phyloP scores from a whole-genome alignment of 23 tunicate species.

The Botrylloides violaceus region DNA sequence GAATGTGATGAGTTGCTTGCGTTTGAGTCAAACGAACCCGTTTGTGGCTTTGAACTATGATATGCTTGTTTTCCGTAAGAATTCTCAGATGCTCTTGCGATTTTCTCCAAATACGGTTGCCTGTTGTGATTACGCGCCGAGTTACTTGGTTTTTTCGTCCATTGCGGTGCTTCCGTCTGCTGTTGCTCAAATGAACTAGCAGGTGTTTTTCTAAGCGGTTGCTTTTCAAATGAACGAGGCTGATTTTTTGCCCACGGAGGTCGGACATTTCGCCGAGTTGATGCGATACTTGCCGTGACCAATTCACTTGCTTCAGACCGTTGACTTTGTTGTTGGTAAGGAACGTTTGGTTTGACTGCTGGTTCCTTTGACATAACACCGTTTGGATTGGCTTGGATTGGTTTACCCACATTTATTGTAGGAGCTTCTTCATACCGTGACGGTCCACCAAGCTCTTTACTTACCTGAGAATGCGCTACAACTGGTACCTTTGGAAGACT shows the following conservation, averaged over 20 bases:
- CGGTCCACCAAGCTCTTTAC: not conserved
- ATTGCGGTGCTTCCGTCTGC: not conserved
- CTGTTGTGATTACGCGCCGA: not conserved
- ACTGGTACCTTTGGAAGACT: not conserved
- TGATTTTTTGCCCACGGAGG: not conserved
- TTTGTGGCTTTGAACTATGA: not conserved
- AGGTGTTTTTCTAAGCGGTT: not conserved
- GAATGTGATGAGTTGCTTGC: too few species aligned
- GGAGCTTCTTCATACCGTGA: not conserved
- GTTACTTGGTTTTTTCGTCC: not conserved
- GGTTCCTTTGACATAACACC: not conserved
- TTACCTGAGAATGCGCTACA: not conserved
- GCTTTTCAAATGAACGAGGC: not conserved
- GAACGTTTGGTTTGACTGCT: not conserved
- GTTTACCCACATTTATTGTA: not conserved
- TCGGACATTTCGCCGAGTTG: too few species aligned
- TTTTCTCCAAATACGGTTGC: not conserved
- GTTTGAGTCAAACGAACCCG: too few species aligned
- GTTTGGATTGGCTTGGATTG: not conserved
- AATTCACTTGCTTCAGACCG: too few species aligned
- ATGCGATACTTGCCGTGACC: not conserved
- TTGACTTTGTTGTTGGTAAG: not conserved
- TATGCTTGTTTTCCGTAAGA: not conserved
- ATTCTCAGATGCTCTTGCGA: not conserved
- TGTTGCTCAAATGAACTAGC: not conserved